Conservation (phyloP, 2,797 vertebrate species). For the Rhabdomys pumilio region DNA sequence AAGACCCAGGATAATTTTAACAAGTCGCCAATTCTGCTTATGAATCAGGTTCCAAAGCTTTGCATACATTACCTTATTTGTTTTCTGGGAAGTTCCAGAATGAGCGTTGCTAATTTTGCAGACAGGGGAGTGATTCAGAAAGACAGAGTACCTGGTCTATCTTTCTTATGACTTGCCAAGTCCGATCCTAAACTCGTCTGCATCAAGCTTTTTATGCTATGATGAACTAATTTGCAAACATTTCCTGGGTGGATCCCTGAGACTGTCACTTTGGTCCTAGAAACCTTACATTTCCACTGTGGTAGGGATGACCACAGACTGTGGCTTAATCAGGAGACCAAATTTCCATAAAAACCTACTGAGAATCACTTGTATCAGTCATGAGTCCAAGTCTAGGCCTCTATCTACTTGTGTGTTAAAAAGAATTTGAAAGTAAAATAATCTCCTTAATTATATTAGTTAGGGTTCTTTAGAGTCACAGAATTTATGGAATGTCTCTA, state of each 20-base stretch:
- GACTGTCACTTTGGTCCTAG: neutral
- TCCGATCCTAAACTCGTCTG: neutral
- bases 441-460: neutral
- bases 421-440: conserved; percentile 4
- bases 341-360: neutral
- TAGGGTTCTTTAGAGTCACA: neutral
- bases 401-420: neutral
- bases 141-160: neutral
- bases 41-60: neutral
- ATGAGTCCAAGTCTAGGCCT: neutral
- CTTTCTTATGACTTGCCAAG: neutral
- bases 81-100: neutral
- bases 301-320: neutral
- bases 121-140: neutral
- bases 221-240: neutral
- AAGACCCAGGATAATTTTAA: conserved; percentile 4
- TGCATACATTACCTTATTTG: neutral
- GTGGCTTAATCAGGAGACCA: neutral
- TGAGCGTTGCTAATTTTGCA: neutral
- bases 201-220: neutral
- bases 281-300: neutral
- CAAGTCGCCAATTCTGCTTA: neutral
- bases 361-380: neutral
- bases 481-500: neutral
- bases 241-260: neutral